These are phyloP conservation scores for Pollenia griseotomentosa DNA, from an alignment of 2,888 invertebrate genomes.

Conservation along the genomic window DNA sequence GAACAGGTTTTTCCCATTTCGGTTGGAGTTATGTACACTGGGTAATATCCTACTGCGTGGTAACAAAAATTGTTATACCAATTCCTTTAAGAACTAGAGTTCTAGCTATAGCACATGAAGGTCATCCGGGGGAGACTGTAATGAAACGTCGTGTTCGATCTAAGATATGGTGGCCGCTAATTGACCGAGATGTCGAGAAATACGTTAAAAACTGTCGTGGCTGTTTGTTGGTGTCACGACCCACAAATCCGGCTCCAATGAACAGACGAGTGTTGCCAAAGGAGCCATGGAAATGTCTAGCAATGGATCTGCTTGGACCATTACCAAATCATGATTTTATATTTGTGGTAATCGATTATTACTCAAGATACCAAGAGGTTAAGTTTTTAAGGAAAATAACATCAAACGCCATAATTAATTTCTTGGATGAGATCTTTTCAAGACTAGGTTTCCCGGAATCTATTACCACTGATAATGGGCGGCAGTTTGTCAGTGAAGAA, in stretches of 20 bases:
- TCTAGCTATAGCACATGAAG: slow-evolving; percentile 3
- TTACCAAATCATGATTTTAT: slow-evolving; percentile 50
- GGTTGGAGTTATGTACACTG: slow-evolving; percentile 54
- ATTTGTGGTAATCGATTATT: slow-evolving; percentile 61
- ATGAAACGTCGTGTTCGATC: slow-evolving; percentile 62
- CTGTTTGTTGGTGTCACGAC: slow-evolving; percentile 64
- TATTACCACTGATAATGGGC: slow-evolving; percentile 63
- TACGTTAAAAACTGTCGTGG: slow-evolving; percentile 63
- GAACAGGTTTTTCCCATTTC: slow-evolving; percentile 55
- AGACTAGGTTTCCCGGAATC: too few species aligned
- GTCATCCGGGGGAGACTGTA: slow-evolving; percentile 45
- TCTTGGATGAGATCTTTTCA: too few species aligned
- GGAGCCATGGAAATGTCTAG: slow-evolving; percentile 34
- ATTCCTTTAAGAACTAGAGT: slow-evolving; percentile 18
- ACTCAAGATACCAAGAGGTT: slow-evolving; percentile 60
- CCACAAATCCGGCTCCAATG: slow-evolving; percentile 42
- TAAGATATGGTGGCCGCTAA: slow-evolving; percentile 69
- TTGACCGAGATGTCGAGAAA: slow-evolving; percentile 62
- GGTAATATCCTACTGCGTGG: slow-evolving; percentile 60
- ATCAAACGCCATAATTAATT: neutral
- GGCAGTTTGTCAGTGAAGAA: slow-evolving; percentile 62
- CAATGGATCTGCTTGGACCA: slow-evolving; percentile 54
- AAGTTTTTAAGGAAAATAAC: slow-evolving; percentile 43
- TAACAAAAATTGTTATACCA: slow-evolving; percentile 54
- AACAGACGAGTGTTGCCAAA: slow-evolving; percentile 35